phyloP scores from a whole-genome alignment of 2,888 invertebrate genomes.

The Reticulitermes lucifugus region DNA sequence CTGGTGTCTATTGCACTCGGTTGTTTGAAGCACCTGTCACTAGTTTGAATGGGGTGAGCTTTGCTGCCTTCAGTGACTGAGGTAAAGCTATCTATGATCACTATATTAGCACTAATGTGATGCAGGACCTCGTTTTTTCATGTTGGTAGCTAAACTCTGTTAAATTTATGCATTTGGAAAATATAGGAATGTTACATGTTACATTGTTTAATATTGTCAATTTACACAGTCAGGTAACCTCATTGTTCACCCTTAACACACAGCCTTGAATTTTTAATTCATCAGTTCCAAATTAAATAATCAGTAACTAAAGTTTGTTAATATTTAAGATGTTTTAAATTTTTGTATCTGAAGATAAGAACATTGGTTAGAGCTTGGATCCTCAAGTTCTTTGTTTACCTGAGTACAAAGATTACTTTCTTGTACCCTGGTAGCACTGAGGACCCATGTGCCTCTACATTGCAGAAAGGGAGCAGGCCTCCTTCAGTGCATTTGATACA shows the following conservation, averaged over 20 bases:
- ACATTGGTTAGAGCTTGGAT: not conserved
- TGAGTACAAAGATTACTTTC: not conserved
- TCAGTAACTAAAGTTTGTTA: slow-evolving; percentile 13
- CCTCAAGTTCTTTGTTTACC: not conserved
- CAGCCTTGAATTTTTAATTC: not conserved
- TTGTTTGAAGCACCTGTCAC: too few species aligned
- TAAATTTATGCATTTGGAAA: not conserved
- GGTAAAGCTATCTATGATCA: too few species aligned
- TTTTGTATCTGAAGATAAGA: slow-evolving; percentile 7
- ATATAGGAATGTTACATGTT: slow-evolving; percentile 1
- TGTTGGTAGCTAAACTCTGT: not conserved
- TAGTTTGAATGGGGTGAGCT: too few species aligned
- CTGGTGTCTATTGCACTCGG: too few species aligned
- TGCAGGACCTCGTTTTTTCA: not conserved
- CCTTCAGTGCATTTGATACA: slow-evolving; percentile 5
- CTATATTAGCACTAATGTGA: too few species aligned
- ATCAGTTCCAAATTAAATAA: not conserved
- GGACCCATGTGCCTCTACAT: not conserved
- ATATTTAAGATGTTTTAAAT: slow-evolving; percentile 16
- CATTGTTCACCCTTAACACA: too few species aligned
- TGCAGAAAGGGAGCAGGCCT: slow-evolving; percentile 7
- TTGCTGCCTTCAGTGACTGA: too few species aligned
- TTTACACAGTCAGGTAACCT: not conserved
- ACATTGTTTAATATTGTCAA: not conserved
- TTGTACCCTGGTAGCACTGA: not conserved